Evolutionary conservation across 2,113 vertebrate genomes (phyloP), one percentile per base, ranked within the genome.

Genomic region (Muntiacus reevesi): DNA sequence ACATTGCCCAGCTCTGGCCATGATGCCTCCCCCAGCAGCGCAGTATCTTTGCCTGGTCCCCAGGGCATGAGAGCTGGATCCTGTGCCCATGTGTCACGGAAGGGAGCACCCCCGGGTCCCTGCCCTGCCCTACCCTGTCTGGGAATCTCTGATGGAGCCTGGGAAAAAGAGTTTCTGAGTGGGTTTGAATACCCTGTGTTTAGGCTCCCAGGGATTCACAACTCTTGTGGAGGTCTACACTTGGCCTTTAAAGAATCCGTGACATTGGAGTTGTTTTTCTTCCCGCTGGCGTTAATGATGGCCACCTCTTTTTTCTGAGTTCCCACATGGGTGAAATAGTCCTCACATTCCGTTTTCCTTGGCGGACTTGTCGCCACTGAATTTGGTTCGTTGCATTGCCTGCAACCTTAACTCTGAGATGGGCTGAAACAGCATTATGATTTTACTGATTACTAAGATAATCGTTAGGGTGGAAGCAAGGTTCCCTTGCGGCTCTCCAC

Each of bases 241-340:
- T 45, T 45, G 19, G 54, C 19, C 36, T 45, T 57, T 14, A 59
- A 33, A 74, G 27, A 78, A 33, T 59, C 54, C 5, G 25, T 30
- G 30, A 57, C 8, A 5, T 45, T 45, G 57, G 67, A 57, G 21
- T 45, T 76, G 60, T 57, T 76, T 76, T 57, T 15, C 87, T 45
- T 43, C 16, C 17, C 23, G 7, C 28, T 8, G 19, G 12, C 2
- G 0, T 36, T 54, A 36, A 83, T 8, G 50, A 74, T 1, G 5
- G 33, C 50, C 59, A 14, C 43, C 19, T 64, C 85, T 15, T 50
- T 43, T 27, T 64, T 33, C 30, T n/a, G 30, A 64, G 85, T 30
- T 33, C 57, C 36, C 27, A 86, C 28, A 47, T 30, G 28, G 27
- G 84, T 47, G 6, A 33, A 15, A 40, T 8, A 2, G 43, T n/a